Evolutionary conservation across 2,113 vertebrate species (phyloP).

Genomic region (Chunga burmeisteri): DNA sequence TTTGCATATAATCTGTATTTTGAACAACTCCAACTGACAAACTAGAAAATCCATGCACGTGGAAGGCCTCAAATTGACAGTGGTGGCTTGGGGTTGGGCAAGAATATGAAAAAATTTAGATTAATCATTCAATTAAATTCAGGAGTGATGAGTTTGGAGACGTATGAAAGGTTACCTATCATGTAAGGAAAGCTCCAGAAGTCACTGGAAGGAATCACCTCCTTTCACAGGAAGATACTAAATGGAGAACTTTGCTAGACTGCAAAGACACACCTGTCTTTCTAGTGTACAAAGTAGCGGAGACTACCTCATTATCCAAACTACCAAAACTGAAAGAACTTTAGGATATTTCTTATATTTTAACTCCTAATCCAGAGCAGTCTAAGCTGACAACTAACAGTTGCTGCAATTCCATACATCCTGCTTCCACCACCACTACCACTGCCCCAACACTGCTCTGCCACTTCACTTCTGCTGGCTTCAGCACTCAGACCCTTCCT

Average conservation of each 20-base stretch:
- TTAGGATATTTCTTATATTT: background rate
- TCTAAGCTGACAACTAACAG: background rate
- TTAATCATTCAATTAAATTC: background rate
- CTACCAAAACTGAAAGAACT: background rate
- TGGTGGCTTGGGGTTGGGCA: background rate
- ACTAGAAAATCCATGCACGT: background rate
- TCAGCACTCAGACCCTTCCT: background rate
- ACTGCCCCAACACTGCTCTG: background rate
- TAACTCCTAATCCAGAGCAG: background rate
- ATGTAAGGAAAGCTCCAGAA: background rate
- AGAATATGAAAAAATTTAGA: background rate
- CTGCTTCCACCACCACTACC: background rate
- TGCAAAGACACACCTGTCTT: background rate
- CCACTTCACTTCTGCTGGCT: background rate
- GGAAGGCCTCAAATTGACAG: background rate
- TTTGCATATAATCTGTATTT: background rate
- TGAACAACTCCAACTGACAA: background rate
- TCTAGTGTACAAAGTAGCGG: background rate
- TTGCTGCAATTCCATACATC: background rate
- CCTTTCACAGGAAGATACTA: background rate
- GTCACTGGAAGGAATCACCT: background rate
- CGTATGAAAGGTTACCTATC: background rate
- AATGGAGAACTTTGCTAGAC: background rate
- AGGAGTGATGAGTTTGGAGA: background rate
- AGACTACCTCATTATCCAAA: background rate